Evolutionary conservation across 2,113 vertebrate species (phyloP).

Genomic region (Limanda limanda): DNA sequence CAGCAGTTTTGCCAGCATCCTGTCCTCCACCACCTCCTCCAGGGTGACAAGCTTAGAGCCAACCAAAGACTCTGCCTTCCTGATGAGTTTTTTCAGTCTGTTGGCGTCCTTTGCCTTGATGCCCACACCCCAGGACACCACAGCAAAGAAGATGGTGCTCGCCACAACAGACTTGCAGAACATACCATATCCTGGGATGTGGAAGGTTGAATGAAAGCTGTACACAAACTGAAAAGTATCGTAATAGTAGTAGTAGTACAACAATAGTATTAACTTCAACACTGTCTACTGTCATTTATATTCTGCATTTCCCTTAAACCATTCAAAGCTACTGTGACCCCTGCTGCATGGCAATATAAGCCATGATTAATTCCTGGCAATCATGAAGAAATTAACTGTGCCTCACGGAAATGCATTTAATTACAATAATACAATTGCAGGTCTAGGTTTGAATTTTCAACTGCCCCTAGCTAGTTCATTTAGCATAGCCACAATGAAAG

Average conservation of each 20-base stretch:
- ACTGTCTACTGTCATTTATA: background rate
- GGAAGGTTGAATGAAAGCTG: background rate
- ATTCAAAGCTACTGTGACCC: slow-evolving; percentile 24
- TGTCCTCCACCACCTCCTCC: too few relatives aligned
- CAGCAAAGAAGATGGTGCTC: too few relatives aligned
- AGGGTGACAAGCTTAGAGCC: too few relatives aligned
- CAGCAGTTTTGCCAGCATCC: too few relatives aligned
- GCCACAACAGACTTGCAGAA: too few relatives aligned
- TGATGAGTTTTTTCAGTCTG: too few relatives aligned
- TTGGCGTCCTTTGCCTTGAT: too few relatives aligned
- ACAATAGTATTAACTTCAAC: background rate
- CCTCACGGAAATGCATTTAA: slow-evolving; percentile 64
- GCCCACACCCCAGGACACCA: too few relatives aligned
- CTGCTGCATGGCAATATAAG: slow-evolving; percentile 21
- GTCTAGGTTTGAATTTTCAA: slow-evolving; percentile 32
- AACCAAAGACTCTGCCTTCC: too few relatives aligned
- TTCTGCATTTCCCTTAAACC: background rate
- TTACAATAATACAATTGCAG: slow-evolving; percentile 59
- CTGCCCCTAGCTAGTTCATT: slow-evolving; percentile 61
- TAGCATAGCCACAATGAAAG: slow-evolving; percentile 59
- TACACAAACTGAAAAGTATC: background rate
- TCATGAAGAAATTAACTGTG: slow-evolving; percentile 27
- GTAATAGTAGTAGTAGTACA: background rate
- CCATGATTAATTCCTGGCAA: slow-evolving; percentile 51
- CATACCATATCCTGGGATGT: background rate